Percentiles rank a stretch among this genome's conserved stretches.
Conservation (phyloP, 2,888 invertebrate species). For the Lithophane socia region DNA sequence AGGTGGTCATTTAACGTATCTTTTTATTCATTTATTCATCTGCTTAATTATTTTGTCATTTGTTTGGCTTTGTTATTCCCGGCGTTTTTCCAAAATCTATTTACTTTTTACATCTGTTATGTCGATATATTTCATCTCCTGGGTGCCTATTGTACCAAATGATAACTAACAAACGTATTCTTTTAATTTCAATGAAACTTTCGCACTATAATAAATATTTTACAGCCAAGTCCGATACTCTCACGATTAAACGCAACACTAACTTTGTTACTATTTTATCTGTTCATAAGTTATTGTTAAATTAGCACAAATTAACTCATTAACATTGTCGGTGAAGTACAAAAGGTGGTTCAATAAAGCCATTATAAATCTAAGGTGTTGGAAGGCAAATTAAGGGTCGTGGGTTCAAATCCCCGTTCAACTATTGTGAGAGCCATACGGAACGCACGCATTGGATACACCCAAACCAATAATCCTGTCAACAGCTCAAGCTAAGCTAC, state of each 20-base stretch:
- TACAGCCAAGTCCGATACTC: conserved; percentile 36
- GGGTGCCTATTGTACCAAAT: conserved; percentile 13
- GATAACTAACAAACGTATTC: conserved; percentile 33
- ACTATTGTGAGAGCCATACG: background rate
- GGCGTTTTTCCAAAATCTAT: background rate
- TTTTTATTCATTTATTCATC: no score
- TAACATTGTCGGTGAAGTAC: background rate
- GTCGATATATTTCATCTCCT: background rate
- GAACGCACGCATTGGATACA: background rate
- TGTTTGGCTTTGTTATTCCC: background rate
- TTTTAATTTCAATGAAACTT: conserved; percentile 39
- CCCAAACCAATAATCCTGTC: no score
- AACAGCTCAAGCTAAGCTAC: no score
- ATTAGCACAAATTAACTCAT: conserved; percentile 18
- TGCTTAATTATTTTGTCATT: background rate
- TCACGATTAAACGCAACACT: conserved; percentile 39
- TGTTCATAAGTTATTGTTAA: conserved; percentile 27
- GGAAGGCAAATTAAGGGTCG: conserved; percentile 34
- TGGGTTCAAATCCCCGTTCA: conserved; percentile 37
- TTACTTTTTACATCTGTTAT: background rate
- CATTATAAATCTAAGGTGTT: conserved; percentile 10
- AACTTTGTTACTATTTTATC: conserved; percentile 21
- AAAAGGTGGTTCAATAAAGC: conserved; percentile 23
- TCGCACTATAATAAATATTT: conserved; percentile 44
- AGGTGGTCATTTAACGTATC: background rate